Evolutionary conservation across 2,888 invertebrate genomes (phyloP).

Genomic region (Camponotus fellah): DNA sequence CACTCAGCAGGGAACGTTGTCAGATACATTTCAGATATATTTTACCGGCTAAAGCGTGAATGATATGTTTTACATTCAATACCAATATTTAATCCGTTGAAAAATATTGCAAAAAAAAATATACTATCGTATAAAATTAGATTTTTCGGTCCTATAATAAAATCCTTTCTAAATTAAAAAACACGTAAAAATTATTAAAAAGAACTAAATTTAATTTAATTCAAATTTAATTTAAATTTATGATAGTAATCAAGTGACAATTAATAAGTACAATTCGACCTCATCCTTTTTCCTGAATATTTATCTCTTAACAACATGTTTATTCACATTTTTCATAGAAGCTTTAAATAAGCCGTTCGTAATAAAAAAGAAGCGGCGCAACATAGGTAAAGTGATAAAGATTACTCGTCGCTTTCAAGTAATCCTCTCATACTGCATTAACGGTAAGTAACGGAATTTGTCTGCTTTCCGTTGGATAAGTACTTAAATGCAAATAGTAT

Average conservation of each 20-base stretch:
- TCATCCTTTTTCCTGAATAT: constrained; percentile 21
- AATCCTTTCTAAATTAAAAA: neutral
- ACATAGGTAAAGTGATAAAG: constrained; percentile 68
- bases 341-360: constrained; percentile 60
- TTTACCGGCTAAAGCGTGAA: constrained; percentile 9
- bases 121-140: neutral
- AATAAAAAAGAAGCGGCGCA: constrained; percentile 47
- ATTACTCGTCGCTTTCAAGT: constrained; percentile 69
- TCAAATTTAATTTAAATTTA: neutral
- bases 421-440: constrained; percentile 66
- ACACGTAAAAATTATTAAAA: neutral
- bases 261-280: neutral
- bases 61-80: constrained; percentile 7
- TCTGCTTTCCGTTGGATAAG: constrained; percentile 35
- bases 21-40: neutral
- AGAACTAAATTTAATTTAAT: neutral
- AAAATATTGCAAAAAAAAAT: constrained; percentile 27
- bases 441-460: constrained; percentile 51
- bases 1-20: neutral
- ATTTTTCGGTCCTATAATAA: neutral
- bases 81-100: constrained; percentile 9
- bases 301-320: constrained; percentile 12
- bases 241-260: neutral
- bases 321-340: constrained; percentile 57
- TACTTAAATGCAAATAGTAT: constrained; percentile 47